Percentiles rank a stretch among this genome's conserved stretches.
Evolutionary conservation across 2,113 vertebrate species (phyloP).

Genomic region (Nibea albiflora): DNA sequence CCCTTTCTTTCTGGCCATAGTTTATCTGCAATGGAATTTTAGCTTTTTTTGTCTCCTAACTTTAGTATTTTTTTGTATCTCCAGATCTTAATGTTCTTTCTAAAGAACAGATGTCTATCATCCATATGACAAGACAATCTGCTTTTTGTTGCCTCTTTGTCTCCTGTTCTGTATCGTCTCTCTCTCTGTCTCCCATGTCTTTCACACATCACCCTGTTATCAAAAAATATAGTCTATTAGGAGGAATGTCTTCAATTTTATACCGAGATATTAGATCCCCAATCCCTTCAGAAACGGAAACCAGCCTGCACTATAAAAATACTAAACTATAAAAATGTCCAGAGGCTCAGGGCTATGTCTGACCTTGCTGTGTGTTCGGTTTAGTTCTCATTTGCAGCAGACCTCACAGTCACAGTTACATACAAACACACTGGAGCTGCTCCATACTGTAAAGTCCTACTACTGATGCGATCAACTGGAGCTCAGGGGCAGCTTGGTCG

Average conservation of each 20-base stretch:
- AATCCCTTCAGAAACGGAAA: constrained; percentile 29
- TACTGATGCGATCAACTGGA: not conserved
- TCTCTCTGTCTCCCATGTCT: not conserved
- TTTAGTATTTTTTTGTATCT: constrained; percentile 24
- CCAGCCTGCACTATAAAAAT: constrained; percentile 6
- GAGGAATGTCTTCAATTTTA: constrained; percentile 47
- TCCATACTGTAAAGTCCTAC: not conserved
- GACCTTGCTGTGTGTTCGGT: constrained; percentile 55
- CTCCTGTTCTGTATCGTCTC: constrained; percentile 3
- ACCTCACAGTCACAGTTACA: not conserved
- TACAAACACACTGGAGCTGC: not conserved
- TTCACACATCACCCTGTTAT: constrained; percentile 30
- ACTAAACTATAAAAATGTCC: constrained; percentile 52
- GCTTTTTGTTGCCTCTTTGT: constrained; percentile 3
- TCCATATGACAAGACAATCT: not conserved
- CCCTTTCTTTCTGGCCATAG: constrained; percentile 36
- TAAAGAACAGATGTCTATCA: not conserved
- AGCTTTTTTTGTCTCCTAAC: constrained; percentile 25
- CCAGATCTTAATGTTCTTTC: constrained; percentile 12
- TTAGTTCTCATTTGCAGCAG: constrained; percentile 9
- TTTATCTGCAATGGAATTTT: constrained; percentile 56
- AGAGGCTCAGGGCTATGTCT: constrained; percentile 58
- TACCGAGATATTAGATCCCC: constrained; percentile 39
- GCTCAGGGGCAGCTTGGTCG: not conserved
- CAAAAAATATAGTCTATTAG: constrained; percentile 49